These are phyloP conservation scores for Acanthaster planci DNA, from an alignment of 35 echinoderm and acorn worm species.

Conservation along the genomic window DNA sequence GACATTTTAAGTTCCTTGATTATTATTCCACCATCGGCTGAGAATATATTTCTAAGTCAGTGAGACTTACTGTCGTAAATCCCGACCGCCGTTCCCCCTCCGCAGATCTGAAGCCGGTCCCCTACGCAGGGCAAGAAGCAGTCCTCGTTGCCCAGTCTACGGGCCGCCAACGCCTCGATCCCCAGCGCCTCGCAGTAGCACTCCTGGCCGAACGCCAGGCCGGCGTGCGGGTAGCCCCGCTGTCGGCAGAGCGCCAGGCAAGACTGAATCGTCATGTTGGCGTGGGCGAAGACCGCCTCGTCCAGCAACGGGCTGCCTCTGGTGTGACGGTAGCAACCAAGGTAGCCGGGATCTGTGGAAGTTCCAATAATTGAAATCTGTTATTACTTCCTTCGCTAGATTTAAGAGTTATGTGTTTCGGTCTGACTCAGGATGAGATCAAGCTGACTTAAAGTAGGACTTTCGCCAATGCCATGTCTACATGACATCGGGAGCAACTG, in stretches of 20 bases:
- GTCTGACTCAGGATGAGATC: no score
- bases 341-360: neutral
- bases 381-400: no score
- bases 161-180: neutral
- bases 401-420: no score
- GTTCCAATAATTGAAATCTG: no score
- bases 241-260: slow-evolving; percentile 10
- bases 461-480: no score
- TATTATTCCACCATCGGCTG: no score
- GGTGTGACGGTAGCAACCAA: neutral
- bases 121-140: slow-evolving; percentile 16
- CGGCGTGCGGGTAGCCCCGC: neutral
- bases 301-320: neutral
- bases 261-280: neutral
- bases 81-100: neutral
- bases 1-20: no score
- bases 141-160: neutral
- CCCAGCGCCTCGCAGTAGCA: slow-evolving; percentile 14
- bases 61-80: slow-evolving; percentile 12
- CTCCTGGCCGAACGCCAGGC: slow-evolving; percentile 13
- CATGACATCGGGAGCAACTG: no score
- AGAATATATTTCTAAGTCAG: no score
- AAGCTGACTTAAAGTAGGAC: no score
- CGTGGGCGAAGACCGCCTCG: neutral
- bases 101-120: neutral